Conservation (phyloP, 2,797 vertebrate genomes). For the Rousettus madagascariensis region DNA sequence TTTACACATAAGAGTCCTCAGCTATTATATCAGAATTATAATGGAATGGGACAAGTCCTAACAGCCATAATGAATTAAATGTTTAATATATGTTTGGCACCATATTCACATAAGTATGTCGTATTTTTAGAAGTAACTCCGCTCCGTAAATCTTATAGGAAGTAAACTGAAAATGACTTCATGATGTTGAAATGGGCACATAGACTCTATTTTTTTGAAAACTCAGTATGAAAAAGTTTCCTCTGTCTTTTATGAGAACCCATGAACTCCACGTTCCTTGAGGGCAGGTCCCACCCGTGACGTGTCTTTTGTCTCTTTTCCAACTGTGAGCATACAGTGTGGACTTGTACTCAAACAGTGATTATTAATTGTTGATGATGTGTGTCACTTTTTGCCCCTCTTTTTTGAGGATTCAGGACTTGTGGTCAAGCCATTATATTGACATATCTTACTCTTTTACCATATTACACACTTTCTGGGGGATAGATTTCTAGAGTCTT, state of each 20-base stretch:
- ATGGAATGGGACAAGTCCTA: slow-evolving; percentile 22
- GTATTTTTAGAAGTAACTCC: not conserved
- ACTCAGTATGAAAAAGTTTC: not conserved
- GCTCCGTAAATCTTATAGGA: not conserved
- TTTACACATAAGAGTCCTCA: not conserved
- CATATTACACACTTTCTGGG: not conserved
- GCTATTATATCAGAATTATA: not conserved
- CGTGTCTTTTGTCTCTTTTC: not conserved
- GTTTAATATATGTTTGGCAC: not conserved
- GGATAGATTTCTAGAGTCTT: not conserved
- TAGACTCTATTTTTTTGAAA: not conserved
- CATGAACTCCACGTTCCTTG: not conserved
- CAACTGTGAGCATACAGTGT: not conserved
- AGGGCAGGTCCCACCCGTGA: not conserved
- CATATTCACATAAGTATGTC: not conserved
- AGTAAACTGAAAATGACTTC: not conserved
- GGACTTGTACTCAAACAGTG: not conserved
- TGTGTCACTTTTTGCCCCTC: not conserved
- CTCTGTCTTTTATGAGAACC: not conserved
- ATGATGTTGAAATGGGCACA: not conserved
- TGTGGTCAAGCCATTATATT: not conserved
- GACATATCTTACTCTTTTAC: not conserved
- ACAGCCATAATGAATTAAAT: slow-evolving; percentile 32
- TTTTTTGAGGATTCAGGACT: not conserved
- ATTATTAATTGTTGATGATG: not conserved